Evolutionary conservation across 2,113 vertebrate species (phyloP).

Genomic region (Coptodon bakossiorum): DNA sequence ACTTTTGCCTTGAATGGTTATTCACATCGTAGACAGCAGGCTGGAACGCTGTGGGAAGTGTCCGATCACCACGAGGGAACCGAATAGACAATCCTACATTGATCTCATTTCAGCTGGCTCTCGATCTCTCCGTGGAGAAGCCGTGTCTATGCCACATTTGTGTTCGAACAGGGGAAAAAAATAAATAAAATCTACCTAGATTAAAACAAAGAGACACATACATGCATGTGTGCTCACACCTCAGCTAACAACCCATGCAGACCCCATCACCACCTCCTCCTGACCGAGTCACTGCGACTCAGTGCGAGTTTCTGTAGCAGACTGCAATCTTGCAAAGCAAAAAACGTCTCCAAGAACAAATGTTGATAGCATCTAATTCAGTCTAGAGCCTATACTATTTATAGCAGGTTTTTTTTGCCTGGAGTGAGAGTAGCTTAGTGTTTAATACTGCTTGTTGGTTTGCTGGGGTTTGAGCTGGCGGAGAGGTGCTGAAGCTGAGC

Average conservation of each 20-base stretch:
- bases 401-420: not conserved
- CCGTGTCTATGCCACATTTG: constrained; percentile 11
- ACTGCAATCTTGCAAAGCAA: not conserved
- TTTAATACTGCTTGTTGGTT: constrained; percentile 4
- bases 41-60: constrained; percentile 12
- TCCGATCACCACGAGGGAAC: constrained; percentile 12
- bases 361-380: constrained; percentile 24
- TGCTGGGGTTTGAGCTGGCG: constrained; percentile 11
- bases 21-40: constrained; percentile 12
- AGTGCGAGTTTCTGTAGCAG: not conserved
- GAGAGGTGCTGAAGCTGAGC: constrained; percentile 31
- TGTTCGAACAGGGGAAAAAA: not conserved
- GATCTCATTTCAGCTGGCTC: constrained; percentile 28
- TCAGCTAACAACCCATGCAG: constrained; percentile 33
- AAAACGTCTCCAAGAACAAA: not conserved
- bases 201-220: constrained; percentile 24
- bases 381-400: constrained; percentile 16
- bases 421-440: not conserved
- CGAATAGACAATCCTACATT: constrained; percentile 4
- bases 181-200: not conserved
- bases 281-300: not conserved
- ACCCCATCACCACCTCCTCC: not conserved
- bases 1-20: constrained; percentile 22
- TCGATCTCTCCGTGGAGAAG: not conserved
- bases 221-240: constrained; percentile 48